Base-by-base conservation (phyloP, 2,888 invertebrate genomes). In the Plagiodera versicolora region DNA sequence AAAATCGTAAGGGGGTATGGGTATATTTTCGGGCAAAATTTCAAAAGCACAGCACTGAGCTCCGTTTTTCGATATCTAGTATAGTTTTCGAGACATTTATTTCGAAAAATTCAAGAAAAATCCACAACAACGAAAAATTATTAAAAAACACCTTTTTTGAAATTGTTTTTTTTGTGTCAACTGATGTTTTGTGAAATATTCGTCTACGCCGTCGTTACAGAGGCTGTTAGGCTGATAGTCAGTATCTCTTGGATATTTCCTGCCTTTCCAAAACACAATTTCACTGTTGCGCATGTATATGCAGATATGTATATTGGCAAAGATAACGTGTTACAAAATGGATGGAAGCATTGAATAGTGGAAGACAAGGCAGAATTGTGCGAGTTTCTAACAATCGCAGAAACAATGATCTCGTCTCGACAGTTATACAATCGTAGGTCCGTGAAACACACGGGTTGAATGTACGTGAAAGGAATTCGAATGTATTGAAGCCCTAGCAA, bases 371-470 rank as follows among this genome's bases (percentile, higher is more conserved):
- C 48, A 10, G 53, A 47, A 53, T 53, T 53, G 58, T 58, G 24
- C n/a, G 48, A 58, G 32, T 30, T 39, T 49, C 49, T 49, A 53
- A 58, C 58, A 59, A 59, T 59, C 9, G 45, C 50, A 14, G 20
- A 50, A 32, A 55, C 55, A 60, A 55, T 55, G 32, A 30, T 20
- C 32, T 20, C 49, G 59, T 60, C 59, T 60, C 59, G 55, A 14
- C 55, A 45, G 44, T 55, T 52, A 54, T 50, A 55, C 59, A 44
- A 62, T 62, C 53, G 62, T 59, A 58, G 56, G 51, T 59, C 51
- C 57, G 47, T 57, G 53, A 52, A 55, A 59, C 48, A 51, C 55
- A 58, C 55, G 52, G 50, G 50, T 35, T 39, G 51, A 47, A 55
- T 52, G 49, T 56, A 59, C 58, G 56, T 50, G 48, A 50, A 56